Base-by-base conservation (phyloP, 2,888 invertebrate species). In the Orchesella flavescens region DNA sequence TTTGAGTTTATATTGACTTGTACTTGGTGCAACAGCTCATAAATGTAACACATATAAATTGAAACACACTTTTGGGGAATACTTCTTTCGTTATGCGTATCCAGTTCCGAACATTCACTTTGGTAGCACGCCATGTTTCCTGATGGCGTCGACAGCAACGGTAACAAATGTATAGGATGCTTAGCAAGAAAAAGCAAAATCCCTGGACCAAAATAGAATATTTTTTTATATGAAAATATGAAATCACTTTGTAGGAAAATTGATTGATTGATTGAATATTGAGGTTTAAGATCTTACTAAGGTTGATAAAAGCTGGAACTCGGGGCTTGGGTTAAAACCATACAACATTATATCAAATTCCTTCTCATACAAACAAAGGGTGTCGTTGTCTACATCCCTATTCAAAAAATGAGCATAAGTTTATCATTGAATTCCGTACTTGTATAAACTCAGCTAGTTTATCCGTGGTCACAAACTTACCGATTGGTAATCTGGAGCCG, bases 281-380 rank as follows among this genome's bases (percentile, higher is more conserved):
- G 12, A 10, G 17, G 34, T 23, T 63, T 12, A 49, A 61, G 44
- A 23, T 15, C 46, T 57, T 71, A 83, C 80, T 17, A 85, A 12
- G 3, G 87, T 86, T 2, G 84, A 73, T 1, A 85, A 2, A 1
- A 87, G 75, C 49, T 85, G 85, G 10, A 84, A 73, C 72, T 87
- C 87, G 0, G 87, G 85, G 21, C 84, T 73, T 0, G 87, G 87
- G 13, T 73, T 73, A 24, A 87, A 85, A 24, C 87, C 87, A 74
- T 87, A 87, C 1, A 87, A 21, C 69, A 87, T 81, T 10, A 87
- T 81, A 21, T 84, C 81, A 76, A 87, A 84, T 21, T 86, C 85
- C 15, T 77, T 76, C 63, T 87, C 85, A 61, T 76, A 83, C 0
- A 87, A 23, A 46, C 87, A 87, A 10, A 87, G 17, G 0, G 87